Conservation (phyloP, 1,140 invertebrate genomes). For the Anastrepha ludens region DNA sequence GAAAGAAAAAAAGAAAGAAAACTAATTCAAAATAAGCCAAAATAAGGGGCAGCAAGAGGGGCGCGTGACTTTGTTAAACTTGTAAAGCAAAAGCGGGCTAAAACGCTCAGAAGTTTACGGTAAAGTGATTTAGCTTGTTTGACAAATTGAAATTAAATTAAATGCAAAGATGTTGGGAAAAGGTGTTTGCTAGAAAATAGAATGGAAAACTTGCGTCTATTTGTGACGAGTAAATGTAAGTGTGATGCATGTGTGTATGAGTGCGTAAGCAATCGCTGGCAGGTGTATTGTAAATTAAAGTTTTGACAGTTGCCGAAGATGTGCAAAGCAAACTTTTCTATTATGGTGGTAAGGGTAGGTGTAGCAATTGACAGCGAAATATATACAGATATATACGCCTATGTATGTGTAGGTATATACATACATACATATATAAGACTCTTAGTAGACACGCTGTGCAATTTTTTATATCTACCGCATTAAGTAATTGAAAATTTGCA, state of each 20-base stretch:
- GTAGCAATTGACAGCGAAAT: too few relatives aligned
- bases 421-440: too few relatives aligned
- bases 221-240: neutral
- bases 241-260: neutral
- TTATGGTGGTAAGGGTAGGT: too few relatives aligned
- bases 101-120: constrained; percentile 6
- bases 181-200: neutral
- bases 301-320: neutral
- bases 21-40: neutral
- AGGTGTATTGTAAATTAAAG: neutral
- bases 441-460: too few relatives aligned
- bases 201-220: neutral
- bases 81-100: neutral
- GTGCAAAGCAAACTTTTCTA: too few relatives aligned
- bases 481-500: too few relatives aligned
- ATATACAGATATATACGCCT: too few relatives aligned
- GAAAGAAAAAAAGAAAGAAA: neutral
- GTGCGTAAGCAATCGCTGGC: neutral
- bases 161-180: neutral
- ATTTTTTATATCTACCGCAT: too few relatives aligned
- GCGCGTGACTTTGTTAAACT: constrained; percentile 1
- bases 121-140: constrained; percentile 15
- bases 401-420: too few relatives aligned
- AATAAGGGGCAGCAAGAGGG: neutral
- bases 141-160: constrained; percentile 42